Percentiles rank a stretch among this genome's conserved stretches.
phyloP scores from a whole-genome alignment of 2,113 vertebrate genomes.

The Neomonachus schauinslandi region DNA sequence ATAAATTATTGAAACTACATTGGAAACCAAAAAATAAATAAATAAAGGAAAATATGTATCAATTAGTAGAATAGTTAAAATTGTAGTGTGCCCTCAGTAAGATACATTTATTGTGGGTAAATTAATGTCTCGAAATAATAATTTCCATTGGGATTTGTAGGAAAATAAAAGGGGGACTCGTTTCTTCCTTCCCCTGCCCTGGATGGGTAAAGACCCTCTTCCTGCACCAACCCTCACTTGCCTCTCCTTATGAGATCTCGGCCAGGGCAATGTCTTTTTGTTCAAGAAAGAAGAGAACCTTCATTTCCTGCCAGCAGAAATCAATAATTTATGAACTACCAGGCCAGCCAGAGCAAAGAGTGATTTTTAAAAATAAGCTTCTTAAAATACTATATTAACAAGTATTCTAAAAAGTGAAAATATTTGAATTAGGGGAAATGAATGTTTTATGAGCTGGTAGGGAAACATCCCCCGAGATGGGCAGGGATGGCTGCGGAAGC shows the following conservation, averaged over 20 bases:
- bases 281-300: neutral
- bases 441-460: conserved; percentile 56
- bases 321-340: conserved; percentile 66
- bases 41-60: neutral
- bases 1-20: neutral
- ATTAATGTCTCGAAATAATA: neutral
- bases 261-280: neutral
- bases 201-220: neutral
- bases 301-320: conserved; percentile 26
- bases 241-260: neutral
- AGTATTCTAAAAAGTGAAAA: conserved; percentile 69
- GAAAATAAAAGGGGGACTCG: neutral
- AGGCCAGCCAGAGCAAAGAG: conserved; percentile 29
- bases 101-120: neutral
- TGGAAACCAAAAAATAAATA: neutral
- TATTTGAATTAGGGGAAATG: conserved; percentile 70
- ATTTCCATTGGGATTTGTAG: neutral
- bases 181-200: neutral
- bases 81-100: neutral
- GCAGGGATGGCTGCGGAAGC: neutral
- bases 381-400: conserved; percentile 71
- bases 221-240: neutral
- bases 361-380: conserved; percentile 31
- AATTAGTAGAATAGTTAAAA: neutral
- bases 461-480: neutral